These are phyloP conservation scores for Rhinatrema bivittatum DNA, from an alignment of 2,797 vertebrate genomes.

Conservation along the genomic window DNA sequence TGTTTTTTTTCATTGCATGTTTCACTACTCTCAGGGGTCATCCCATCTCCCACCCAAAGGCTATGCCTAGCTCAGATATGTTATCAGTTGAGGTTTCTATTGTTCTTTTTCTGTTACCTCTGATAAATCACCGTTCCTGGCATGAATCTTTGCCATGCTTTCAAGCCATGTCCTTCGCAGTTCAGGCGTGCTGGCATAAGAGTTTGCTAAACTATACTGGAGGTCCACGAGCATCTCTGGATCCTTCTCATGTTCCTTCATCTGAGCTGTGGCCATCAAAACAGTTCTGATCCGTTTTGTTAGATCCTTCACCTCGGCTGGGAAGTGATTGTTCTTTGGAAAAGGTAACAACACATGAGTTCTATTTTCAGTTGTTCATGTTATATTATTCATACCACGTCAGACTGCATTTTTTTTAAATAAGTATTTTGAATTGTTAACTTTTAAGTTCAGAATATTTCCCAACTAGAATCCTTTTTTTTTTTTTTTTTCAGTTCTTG, in stretches of 20 bases:
- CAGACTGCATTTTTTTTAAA: too few species aligned
- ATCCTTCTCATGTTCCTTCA: slow-evolving; percentile 87
- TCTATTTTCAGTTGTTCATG: too few species aligned
- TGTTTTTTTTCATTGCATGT: too few species aligned
- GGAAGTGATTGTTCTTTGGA: slow-evolving; percentile 74
- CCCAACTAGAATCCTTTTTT: too few species aligned
- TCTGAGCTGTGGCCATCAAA: slow-evolving; percentile 84
- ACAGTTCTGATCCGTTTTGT: slow-evolving; percentile 82
- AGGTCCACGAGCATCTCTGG: slow-evolving; percentile 84
- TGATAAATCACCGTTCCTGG: slow-evolving; percentile 78
- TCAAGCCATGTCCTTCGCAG: slow-evolving; percentile 80
- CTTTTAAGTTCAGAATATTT: too few species aligned
- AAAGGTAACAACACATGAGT: slow-evolving; percentile 31
- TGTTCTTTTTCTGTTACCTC: slow-evolving; percentile 69
- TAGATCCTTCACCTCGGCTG: slow-evolving; percentile 80
- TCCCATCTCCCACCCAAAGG: neutral
- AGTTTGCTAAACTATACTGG: slow-evolving; percentile 82
- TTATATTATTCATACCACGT: too few species aligned
- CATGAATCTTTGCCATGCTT: slow-evolving; percentile 84
- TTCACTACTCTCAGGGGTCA: too few species aligned
- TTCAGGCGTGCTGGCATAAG: slow-evolving; percentile 81
- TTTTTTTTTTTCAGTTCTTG: too few species aligned
- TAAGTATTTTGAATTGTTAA: too few species aligned
- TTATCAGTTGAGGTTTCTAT: too few species aligned
- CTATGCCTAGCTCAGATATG: too few species aligned